phyloP scores from a whole-genome alignment of 2,888 invertebrate genomes.

The Polymixis flavicincta region DNA sequence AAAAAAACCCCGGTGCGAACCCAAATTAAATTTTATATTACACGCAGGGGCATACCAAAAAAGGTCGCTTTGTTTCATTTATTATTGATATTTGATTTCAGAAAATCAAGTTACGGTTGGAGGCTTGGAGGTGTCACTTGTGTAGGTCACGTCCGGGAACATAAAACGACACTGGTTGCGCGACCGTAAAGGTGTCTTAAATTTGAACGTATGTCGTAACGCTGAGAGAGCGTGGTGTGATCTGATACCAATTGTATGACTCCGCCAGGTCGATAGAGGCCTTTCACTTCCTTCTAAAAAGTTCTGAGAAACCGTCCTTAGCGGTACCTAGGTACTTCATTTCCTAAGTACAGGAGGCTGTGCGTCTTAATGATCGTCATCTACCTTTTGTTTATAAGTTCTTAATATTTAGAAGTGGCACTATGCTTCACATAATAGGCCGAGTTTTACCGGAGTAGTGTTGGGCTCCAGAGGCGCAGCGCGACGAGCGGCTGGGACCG shows the following conservation, averaged over 20 bases:
- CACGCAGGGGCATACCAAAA: constrained; percentile 8
- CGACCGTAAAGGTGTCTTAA: constrained; percentile 31
- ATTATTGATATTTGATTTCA: constrained; percentile 57
- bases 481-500: constrained; percentile 80
- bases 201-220: constrained; percentile 37
- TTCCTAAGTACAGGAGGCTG: background rate
- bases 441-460: constrained; percentile 46
- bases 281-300: constrained; percentile 21
- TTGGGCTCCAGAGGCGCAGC: constrained; percentile 63
- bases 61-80: constrained; percentile 44
- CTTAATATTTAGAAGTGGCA: constrained; percentile 31
- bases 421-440: constrained; percentile 40
- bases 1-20: constrained; percentile 2
- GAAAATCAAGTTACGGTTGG: constrained; percentile 43
- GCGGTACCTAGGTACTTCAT: background rate
- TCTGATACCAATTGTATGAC: constrained; percentile 35
- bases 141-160: constrained; percentile 42
- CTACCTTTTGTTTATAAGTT: background rate
- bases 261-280: background rate
- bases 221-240: constrained; percentile 3
- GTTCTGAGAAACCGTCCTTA: background rate
- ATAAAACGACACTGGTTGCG: constrained; percentile 46
- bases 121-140: constrained; percentile 27
- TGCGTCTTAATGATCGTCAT: background rate
- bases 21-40: constrained; percentile 21